Conservation (phyloP, 1,140 invertebrate species). For the Drosophila bocki region DNA sequence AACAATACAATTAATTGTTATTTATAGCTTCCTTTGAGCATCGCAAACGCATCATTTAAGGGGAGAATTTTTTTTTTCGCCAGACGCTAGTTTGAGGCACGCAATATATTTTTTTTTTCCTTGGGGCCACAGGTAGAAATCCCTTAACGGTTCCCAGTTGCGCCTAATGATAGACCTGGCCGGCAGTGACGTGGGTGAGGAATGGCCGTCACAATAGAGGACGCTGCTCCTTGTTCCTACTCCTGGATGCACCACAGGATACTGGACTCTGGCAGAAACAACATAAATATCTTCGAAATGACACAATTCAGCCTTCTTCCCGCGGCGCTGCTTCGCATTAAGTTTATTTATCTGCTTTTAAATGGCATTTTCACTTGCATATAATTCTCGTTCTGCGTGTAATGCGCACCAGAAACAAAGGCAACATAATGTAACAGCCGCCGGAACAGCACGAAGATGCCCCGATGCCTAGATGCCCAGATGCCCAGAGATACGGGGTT, state of each 20-base stretch:
- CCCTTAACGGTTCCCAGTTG: constrained; percentile 52
- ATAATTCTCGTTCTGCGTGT: constrained; percentile 74
- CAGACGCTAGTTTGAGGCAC: constrained; percentile 70
- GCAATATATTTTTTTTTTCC: constrained; percentile 40
- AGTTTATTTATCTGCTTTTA: constrained; percentile 81
- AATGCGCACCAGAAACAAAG: constrained; percentile 80
- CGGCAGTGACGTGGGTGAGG: constrained; percentile 25
- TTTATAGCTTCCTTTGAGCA: constrained; percentile 75
- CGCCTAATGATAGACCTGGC: constrained; percentile 54
- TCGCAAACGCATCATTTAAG: constrained; percentile 54
- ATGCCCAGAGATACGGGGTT: constrained; percentile 19
- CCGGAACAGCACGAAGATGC: constrained; percentile 53
- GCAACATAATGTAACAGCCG: constrained; percentile 76
- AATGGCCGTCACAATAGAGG: constrained; percentile 3
- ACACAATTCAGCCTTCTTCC: constrained; percentile 32
- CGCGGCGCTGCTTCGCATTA: constrained; percentile 65
- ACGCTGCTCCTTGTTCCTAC: neutral
- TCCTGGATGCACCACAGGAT: constrained; percentile 27
- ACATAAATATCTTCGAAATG: constrained; percentile 46
- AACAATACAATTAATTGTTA: constrained; percentile 83
- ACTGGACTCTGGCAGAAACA: neutral
- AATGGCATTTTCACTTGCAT: constrained; percentile 78
- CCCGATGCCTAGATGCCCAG: constrained; percentile 2
- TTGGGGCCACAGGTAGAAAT: constrained; percentile 16
- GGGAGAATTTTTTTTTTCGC: constrained; percentile 1